Evolutionary conservation across 2,888 invertebrate species (phyloP).

Genomic region (Apantesis nais): DNA sequence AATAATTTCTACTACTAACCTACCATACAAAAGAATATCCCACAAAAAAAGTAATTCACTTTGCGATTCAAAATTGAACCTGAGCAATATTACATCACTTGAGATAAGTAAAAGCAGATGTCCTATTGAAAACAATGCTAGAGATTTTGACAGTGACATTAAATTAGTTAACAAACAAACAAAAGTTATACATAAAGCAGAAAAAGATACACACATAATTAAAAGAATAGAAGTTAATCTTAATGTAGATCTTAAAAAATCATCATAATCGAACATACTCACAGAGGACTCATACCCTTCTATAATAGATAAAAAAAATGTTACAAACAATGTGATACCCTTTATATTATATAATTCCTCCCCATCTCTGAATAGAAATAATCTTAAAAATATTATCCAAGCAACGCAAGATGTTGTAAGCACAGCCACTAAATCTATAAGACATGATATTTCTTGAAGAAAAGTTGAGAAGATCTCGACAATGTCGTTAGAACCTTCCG

Average conservation of each 20-base stretch:
- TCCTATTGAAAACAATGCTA: conserved; percentile 34
- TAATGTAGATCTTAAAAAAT: conserved; percentile 21
- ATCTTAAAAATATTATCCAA: conserved; percentile 43
- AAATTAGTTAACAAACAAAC: conserved; percentile 27
- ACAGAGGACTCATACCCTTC: conserved; percentile 32
- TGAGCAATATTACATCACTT: conserved; percentile 39
- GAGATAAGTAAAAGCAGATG: conserved; percentile 37
- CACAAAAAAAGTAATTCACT: conserved; percentile 11
- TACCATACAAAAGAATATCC: conserved; percentile 28
- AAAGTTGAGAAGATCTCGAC: not conserved
- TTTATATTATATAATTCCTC: conserved; percentile 40
- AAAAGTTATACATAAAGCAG: conserved; percentile 28
- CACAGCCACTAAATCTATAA: conserved; percentile 36
- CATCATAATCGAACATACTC: not conserved
- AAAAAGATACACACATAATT: conserved; percentile 40
- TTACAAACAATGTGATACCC: conserved; percentile 34
- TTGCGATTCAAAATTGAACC: conserved; percentile 34
- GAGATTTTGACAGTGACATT: conserved; percentile 23
- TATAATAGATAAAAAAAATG: conserved; percentile 29
- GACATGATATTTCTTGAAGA: conserved; percentile 15
- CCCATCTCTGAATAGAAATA: conserved; percentile 42
- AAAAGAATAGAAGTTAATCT: conserved; percentile 40
- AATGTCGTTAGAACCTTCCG: not conserved
- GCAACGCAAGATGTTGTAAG: conserved; percentile 35
- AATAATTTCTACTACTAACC: conserved; percentile 34